These are phyloP conservation scores for Lophius piscatorius DNA, from an alignment of 2,113 vertebrate species.

Conservation along the genomic window DNA sequence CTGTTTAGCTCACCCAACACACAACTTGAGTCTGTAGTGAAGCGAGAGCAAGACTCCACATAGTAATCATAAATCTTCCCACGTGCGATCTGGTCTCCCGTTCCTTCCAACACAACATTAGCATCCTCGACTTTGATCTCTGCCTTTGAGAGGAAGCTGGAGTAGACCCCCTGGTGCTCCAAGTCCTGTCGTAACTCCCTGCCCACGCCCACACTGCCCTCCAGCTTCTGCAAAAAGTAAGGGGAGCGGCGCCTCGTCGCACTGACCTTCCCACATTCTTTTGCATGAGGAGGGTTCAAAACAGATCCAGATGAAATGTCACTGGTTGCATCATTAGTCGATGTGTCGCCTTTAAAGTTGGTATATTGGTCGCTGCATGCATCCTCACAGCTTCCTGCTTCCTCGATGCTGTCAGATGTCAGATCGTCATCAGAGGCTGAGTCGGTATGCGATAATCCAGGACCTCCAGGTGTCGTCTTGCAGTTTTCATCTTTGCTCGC, in stretches of 20 bases:
- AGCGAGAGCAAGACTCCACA: slow-evolving; percentile 82
- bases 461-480: slow-evolving; percentile 35
- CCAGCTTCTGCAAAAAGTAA: slow-evolving; percentile 76
- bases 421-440: slow-evolving; percentile 16
- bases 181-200: slow-evolving; percentile 75
- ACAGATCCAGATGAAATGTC: slow-evolving; percentile 49
- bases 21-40: slow-evolving; percentile 50
- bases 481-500: slow-evolving; percentile 37
- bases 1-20: slow-evolving; percentile 38
- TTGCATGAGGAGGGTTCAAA: slow-evolving; percentile 1
- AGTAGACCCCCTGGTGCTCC: slow-evolving; percentile 61
- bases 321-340: slow-evolving; percentile 26
- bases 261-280: slow-evolving; percentile 29
- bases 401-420: slow-evolving; percentile 22
- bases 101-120: slow-evolving; percentile 63
- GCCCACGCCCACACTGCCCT: slow-evolving; percentile 75
- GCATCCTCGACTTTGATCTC: slow-evolving; percentile 85
- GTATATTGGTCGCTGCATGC: slow-evolving; percentile 13
- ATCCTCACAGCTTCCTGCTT: slow-evolving; percentile 20
- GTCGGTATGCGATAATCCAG: background rate
- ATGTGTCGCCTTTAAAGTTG: slow-evolving; percentile 20
- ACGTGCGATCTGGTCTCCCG: slow-evolving; percentile 59
- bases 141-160: slow-evolving; percentile 85
- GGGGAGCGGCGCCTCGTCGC: slow-evolving; percentile 71
- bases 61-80: slow-evolving; percentile 91